Evolutionary conservation across 1,140 invertebrate genomes (phyloP), one percentile per base, ranked within the genome.

Genomic region (Drosophila nikananu): DNA sequence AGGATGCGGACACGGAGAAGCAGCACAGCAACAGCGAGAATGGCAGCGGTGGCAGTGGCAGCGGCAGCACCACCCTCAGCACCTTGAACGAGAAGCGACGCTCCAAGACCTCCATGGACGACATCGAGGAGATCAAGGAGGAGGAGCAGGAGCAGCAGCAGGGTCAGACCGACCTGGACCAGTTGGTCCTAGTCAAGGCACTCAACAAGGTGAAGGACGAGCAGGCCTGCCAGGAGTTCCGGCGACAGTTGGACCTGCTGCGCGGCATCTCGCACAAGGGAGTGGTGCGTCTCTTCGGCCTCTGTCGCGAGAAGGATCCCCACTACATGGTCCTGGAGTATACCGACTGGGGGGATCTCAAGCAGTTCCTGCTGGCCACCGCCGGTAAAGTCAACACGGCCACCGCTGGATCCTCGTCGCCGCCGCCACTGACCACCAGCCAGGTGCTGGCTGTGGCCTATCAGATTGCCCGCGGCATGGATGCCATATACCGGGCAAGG

Each of bases 331-430:
- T 99, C 17, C 93, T 98, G 7, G 97, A 99, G 91, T 97, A 98
- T 89, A 98, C 97, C 25, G 98, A 99, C 89, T 98, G 98, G 98
- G 98, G 98, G n/a, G 98, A 98, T 93, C 94, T 98, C 57, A 99
- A 98, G 80, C 97, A 97, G 91, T 98, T 98, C 93, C 94, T 99
- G n/a, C 93, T 97, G 49, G 97, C 98, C 6, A 98, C 97, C 7
- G 92, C 92, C 15, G 92, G 92, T 10, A 93, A 92, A 39, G 84
- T 87, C 0, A 92, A 90, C 54, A 92, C 86, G 0, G 82, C 91
- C 60, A 84, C 76, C 5, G 81, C 91, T 10, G 67, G 63, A 32
- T 86, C 81, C 13, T 75, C 86, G n/a, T 89, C 93, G 9, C 94
- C 95, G 5, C 95, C 96, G 0, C 95, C 96, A 27, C 92, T 98